Evolutionary conservation across 2,888 invertebrate genomes (phyloP).

Genomic region (Ophion ellenae): DNA sequence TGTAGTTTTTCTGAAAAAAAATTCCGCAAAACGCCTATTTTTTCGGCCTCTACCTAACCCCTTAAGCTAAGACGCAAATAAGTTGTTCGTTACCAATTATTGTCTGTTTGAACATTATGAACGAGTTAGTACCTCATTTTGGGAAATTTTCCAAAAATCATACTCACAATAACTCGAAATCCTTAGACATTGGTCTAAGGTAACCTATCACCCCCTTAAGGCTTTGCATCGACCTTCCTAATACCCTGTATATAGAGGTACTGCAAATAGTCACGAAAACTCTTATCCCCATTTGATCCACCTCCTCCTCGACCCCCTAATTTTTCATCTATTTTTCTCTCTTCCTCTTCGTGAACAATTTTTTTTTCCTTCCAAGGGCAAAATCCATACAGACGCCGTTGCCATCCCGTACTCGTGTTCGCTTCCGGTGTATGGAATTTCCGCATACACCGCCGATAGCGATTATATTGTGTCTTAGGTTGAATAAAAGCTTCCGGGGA

Average conservation of each 20-base stretch:
- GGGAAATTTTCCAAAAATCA: too few relatives aligned
- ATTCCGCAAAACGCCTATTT: too few relatives aligned
- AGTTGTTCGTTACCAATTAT: too few relatives aligned
- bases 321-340: conserved; percentile 42
- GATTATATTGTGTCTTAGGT: conserved; percentile 66
- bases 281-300: conserved; percentile 32
- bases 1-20: too few relatives aligned
- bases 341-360: conserved; percentile 59
- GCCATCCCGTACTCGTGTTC: conserved; percentile 44
- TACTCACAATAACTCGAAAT: too few relatives aligned
- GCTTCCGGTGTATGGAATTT: conserved; percentile 51
- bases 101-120: too few relatives aligned
- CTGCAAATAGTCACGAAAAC: not conserved
- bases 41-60: too few relatives aligned
- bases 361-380: conserved; percentile 46
- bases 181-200: too few relatives aligned
- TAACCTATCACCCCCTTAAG: too few relatives aligned
- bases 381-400: conserved; percentile 46
- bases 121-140: too few relatives aligned
- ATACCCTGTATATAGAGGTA: conserved; percentile 1
- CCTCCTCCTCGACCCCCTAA: conserved; percentile 41
- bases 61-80: too few relatives aligned
- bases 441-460: conserved; percentile 54
- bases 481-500: conserved; percentile 68
- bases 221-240: too few relatives aligned